Conservation (phyloP, 2,888 invertebrate species). For the Escarpia spicata region DNA sequence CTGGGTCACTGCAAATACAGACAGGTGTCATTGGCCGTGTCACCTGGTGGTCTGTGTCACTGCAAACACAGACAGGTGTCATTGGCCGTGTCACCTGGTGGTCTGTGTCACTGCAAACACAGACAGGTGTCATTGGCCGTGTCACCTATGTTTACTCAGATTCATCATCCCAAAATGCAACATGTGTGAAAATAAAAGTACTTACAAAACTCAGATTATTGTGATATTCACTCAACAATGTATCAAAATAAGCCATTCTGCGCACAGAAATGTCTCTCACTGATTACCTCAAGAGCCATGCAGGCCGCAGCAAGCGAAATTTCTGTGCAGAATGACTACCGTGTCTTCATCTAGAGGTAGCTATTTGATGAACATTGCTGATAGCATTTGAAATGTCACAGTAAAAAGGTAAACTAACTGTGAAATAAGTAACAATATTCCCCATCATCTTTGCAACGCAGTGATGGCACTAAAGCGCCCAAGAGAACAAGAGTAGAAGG, state of each 20-base stretch:
- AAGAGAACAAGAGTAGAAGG: background rate
- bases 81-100: slow-evolving; percentile 13
- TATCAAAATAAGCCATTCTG: background rate
- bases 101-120: slow-evolving; percentile 6
- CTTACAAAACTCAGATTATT: background rate
- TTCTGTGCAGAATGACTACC: no score
- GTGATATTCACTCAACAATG: background rate
- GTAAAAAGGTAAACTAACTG: no score
- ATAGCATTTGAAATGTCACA: no score
- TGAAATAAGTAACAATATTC: background rate
- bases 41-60: slow-evolving; percentile 19
- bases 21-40: slow-evolving; percentile 14
- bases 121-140: background rate
- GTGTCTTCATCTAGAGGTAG: background rate
- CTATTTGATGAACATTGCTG: background rate
- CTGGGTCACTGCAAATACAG: background rate
- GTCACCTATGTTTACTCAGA: background rate
- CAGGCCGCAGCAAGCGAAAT: no score
- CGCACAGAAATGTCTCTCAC: background rate
- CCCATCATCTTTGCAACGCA: background rate
- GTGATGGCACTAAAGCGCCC: background rate
- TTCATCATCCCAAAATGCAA: background rate
- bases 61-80: slow-evolving; percentile 13
- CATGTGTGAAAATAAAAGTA: background rate
- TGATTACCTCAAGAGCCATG: no score